These are phyloP conservation scores for Adelphocoris suturalis DNA, from an alignment of 2,888 invertebrate species.

Conservation along the genomic window DNA sequence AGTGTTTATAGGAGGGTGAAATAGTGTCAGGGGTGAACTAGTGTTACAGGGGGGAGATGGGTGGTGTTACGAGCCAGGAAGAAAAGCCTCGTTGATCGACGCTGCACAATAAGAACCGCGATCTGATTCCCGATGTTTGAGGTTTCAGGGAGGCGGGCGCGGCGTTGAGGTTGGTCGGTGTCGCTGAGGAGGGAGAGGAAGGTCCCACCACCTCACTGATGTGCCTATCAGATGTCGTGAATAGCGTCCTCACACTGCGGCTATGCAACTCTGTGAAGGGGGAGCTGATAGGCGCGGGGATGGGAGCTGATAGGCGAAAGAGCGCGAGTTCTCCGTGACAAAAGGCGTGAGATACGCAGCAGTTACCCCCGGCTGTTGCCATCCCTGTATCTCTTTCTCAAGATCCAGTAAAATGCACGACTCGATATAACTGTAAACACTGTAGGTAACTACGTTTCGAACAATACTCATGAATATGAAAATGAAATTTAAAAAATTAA, in stretches of 20 bases:
- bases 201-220: constrained; percentile 14
- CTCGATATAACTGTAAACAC: constrained; percentile 24
- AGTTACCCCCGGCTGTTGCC: constrained; percentile 18
- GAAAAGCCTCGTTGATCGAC: not conserved
- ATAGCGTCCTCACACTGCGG: constrained; percentile 34
- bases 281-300: not conserved
- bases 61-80: not conserved
- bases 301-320: constrained; percentile 4
- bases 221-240: constrained; percentile 52
- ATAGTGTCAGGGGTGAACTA: not conserved
- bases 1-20: not conserved
- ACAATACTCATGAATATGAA: not conserved
- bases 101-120: constrained; percentile 13
- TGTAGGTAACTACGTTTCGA: not conserved
- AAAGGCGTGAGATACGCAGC: constrained; percentile 37
- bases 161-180: not conserved
- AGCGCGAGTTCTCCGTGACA: constrained; percentile 25
- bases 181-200: not conserved
- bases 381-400: constrained; percentile 15
- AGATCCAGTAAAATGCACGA: constrained; percentile 19
- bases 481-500: too few relatives aligned
- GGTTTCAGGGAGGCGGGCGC: not conserved
- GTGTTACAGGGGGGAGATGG: not conserved
- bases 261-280: not conserved
- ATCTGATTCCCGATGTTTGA: not conserved